These are phyloP conservation scores for Brevimyrus niger DNA, from an alignment of 2,113 vertebrate genomes.

Conservation along the genomic window DNA sequence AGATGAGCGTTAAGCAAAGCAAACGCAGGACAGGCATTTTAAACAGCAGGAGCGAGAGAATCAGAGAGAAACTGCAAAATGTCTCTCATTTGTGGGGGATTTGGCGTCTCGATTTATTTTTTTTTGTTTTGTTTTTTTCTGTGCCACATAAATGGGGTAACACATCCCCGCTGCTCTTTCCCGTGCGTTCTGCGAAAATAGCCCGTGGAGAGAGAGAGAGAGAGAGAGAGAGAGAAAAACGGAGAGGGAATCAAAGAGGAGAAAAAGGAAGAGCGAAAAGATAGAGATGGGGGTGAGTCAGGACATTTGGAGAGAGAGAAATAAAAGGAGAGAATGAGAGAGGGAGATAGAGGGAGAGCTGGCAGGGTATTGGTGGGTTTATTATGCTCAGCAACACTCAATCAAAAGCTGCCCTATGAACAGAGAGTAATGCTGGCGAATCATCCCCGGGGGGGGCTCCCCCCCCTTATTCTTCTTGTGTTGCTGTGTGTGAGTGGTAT, in stretches of 20 bases:
- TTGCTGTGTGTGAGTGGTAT: constrained; percentile 87
- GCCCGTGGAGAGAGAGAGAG: constrained; percentile 23
- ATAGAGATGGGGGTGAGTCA: neutral
- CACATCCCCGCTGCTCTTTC: neutral
- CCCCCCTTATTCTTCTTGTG: constrained; percentile 57
- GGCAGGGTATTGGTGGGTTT: constrained; percentile 73
- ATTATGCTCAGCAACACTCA: constrained; percentile 90
- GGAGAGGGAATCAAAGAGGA: neutral
- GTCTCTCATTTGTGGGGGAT: constrained; percentile 5
- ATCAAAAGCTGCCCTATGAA: constrained; percentile 86
- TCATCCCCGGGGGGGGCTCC: constrained; percentile 77
- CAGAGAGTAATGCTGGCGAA: constrained; percentile 82
- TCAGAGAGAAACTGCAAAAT: neutral
- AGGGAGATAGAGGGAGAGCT: constrained; percentile 32
- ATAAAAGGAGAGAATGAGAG: neutral
- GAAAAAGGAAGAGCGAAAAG: neutral
- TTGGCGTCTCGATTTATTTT: neutral
- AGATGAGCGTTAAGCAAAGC: neutral
- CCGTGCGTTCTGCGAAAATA: neutral
- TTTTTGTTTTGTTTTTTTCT: neutral
- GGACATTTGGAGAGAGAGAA: neutral
- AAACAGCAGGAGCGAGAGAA: neutral
- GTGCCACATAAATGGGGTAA: neutral
- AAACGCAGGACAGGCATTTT: neutral
- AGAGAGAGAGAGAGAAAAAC: neutral